These are phyloP conservation scores for Scalopus aquaticus DNA, from an alignment of 2,113 vertebrate genomes.

Conservation along the genomic window DNA sequence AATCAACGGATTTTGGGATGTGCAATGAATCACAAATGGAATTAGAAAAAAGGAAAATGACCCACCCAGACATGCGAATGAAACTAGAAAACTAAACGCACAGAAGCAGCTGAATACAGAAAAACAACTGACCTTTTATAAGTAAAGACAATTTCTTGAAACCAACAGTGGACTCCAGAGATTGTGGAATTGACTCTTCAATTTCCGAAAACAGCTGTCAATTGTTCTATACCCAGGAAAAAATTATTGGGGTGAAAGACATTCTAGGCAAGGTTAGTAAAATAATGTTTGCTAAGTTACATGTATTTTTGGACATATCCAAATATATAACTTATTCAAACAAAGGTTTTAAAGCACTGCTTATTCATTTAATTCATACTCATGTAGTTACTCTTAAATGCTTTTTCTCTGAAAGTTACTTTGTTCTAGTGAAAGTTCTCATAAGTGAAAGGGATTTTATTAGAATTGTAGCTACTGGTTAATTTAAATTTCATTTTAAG, in stretches of 20 bases:
- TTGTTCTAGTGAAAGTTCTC: background rate
- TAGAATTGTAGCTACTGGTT: background rate
- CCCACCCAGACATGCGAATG: background rate
- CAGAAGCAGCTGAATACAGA: background rate
- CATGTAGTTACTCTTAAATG: background rate
- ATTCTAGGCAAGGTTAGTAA: background rate
- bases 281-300: background rate
- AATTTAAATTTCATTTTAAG: background rate
- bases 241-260: background rate
- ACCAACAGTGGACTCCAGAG: background rate
- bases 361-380: background rate
- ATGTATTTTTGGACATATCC: background rate
- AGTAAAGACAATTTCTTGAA: too few relatives aligned
- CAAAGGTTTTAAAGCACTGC: background rate
- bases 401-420: background rate
- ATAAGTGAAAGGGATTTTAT: slow-evolving; percentile 22
- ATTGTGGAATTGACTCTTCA: background rate
- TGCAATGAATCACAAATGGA: background rate
- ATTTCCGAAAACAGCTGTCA: background rate
- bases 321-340: background rate
- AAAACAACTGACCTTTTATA: background rate
- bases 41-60: background rate
- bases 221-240: background rate
- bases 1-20: background rate
- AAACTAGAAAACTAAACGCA: background rate